phyloP scores from a whole-genome alignment of 2,113 vertebrate species.

The Cyphomyrus plagiostoma region DNA sequence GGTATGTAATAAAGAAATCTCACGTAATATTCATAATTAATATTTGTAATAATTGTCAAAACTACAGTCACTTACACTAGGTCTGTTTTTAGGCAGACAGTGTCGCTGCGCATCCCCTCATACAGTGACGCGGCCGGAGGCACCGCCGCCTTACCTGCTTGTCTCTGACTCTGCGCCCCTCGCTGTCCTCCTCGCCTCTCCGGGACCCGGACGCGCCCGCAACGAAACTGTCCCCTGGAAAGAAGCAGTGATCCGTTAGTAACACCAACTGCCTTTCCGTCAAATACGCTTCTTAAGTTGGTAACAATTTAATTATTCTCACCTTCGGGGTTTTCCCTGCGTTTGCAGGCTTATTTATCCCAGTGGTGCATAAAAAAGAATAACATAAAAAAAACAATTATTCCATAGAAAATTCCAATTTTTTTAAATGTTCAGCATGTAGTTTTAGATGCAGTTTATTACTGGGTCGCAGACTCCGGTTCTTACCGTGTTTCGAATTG shows the following conservation, averaged over 20 bases:
- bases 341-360: conserved; percentile 59
- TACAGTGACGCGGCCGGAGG: not conserved
- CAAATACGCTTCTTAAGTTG: not conserved
- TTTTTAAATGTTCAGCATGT: not conserved
- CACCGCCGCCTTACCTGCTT: conserved; percentile 51
- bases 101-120: not conserved
- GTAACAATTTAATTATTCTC: conserved; percentile 28
- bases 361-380: conserved; percentile 14
- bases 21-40: not conserved
- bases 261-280: not conserved
- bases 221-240: conserved; percentile 68
- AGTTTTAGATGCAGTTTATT: not conserved
- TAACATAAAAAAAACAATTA: not conserved
- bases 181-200: conserved; percentile 62
- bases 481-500: conserved; percentile 68
- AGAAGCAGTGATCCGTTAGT: not conserved
- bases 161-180: conserved; percentile 53
- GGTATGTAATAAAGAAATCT: not conserved
- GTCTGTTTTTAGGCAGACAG: not conserved
- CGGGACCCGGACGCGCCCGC: conserved; percentile 61
- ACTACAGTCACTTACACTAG: not conserved
- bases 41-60: not conserved
- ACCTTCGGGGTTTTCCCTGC: conserved; percentile 72
- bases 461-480: conserved; percentile 13
- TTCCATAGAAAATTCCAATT: not conserved